These are phyloP conservation scores for Hofmannophila pseudospretella DNA, from an alignment of 2,888 invertebrate species.

Conservation along the genomic window DNA sequence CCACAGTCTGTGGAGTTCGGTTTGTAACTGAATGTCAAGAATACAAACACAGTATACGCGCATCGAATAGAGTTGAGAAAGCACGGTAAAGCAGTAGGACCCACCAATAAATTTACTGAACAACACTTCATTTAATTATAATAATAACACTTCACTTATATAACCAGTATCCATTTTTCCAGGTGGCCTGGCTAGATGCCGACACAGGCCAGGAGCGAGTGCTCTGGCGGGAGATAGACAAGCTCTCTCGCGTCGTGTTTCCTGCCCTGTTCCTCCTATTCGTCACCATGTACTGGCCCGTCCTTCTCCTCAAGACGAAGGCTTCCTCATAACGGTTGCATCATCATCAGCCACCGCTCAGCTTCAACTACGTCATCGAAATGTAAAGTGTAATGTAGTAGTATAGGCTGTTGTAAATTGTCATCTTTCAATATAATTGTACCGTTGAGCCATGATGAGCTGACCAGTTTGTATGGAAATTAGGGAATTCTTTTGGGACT, in stretches of 20 bases:
- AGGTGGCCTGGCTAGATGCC: conserved; percentile 81
- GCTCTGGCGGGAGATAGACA: conserved; percentile 88
- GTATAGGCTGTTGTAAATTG: background rate
- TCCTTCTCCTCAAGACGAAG: conserved; percentile 82
- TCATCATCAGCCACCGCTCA: conserved; percentile 13
- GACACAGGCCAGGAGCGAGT: conserved; percentile 84
- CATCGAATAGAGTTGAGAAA: too few species aligned
- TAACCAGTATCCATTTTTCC: too few species aligned
- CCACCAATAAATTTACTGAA: too few species aligned
- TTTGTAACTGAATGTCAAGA: too few species aligned
- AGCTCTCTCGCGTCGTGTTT: conserved; percentile 85
- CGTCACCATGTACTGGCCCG: conserved; percentile 87
- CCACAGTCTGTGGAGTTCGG: too few species aligned
- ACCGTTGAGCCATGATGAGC: too few species aligned
- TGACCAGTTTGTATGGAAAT: too few species aligned
- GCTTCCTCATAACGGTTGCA: conserved; percentile 58
- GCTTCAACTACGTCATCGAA: conserved; percentile 1
- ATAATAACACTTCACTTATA: too few species aligned
- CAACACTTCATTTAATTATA: too few species aligned
- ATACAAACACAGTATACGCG: too few species aligned
- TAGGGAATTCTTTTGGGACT: too few species aligned
- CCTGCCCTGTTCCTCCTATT: conserved; percentile 88
- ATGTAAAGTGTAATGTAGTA: background rate
- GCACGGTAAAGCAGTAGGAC: too few species aligned
- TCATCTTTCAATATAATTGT: background rate